Base-by-base conservation (phyloP, 1,140 invertebrate species). In the Drosophila kepulauana region DNA sequence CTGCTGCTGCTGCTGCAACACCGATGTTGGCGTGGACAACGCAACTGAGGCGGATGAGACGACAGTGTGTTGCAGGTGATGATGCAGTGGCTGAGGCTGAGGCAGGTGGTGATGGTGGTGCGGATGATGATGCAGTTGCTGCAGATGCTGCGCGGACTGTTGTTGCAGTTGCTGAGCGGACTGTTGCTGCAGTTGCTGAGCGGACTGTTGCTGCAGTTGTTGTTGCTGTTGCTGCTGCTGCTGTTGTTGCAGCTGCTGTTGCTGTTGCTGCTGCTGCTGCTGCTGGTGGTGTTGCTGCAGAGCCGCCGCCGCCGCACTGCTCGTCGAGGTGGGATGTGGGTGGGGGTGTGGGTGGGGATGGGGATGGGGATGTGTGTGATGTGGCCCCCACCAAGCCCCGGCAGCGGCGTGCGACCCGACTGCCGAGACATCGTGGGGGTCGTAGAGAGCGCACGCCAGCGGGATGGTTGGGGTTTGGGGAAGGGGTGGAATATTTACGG, bases 361-460 rank as follows among this genome's bases (percentile, higher is more conserved):
- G 28, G 81, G 82, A 64, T 46, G 82, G 80, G 76, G 81, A 81
- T 91, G 87, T 87, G 87, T 90, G 71, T 92, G 86, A 91, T 92
- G 92, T 64, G 82, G 78, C 92, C 92, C 92, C 92, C 92, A 92
- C 92, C 92, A 93, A 82, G 92, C 88, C 92, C 92, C 92, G 92
- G 92, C 92, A 93, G 92, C 82, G 91, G 91, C 91, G 92, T 93
- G 92, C 89, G 92, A 92, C 92, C 91, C 92, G 91, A 92, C 91
- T 93, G 92, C 92, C 92, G 92, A 91, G 92, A 93, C 92, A 93
- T 93, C 90, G 92, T 93, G 92, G 92, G 92, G 92, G 92, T 93
- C 92, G 92, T 93, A 93, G 72, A 93, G 88, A 91, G 92, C 92
- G 88, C 92, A 93, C 91, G 92, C 92, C 92, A 93, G 92, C 91